Conservation (phyloP, 1,140 invertebrate genomes). For the Polyergus mexicanus region DNA sequence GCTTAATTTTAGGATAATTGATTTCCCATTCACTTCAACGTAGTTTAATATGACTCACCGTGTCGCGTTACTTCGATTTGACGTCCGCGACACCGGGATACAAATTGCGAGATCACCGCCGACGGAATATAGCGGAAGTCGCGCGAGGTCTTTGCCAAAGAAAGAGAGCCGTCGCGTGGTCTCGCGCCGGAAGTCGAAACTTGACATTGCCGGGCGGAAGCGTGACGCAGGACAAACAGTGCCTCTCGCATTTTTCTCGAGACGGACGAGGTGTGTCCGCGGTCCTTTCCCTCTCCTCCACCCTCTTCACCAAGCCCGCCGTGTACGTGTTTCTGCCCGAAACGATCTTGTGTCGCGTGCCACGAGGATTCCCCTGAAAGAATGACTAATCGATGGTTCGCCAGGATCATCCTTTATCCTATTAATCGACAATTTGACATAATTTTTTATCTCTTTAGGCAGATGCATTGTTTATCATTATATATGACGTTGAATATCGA, state of each 20-base stretch:
- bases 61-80: constrained; percentile 24
- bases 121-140: constrained; percentile 52
- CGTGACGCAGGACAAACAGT: constrained; percentile 84
- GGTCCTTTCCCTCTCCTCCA: constrained; percentile 11
- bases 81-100: background rate
- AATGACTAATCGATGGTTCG: constrained; percentile 24
- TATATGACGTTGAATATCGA: background rate
- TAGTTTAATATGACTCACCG: background rate
- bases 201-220: constrained; percentile 86
- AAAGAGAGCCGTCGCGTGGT: constrained; percentile 69
- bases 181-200: constrained; percentile 84
- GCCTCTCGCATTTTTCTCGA: constrained; percentile 78
- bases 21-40: background rate
- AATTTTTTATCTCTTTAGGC: background rate
- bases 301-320: background rate
- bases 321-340: constrained; percentile 9
- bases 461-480: background rate
- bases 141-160: constrained; percentile 63
- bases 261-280: constrained; percentile 84
- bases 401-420: background rate
- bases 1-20: background rate
- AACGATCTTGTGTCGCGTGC: constrained; percentile 77
- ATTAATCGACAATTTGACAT: background rate
- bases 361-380: constrained; percentile 44
- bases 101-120: constrained; percentile 40